Conservation (phyloP, 2,797 vertebrate species). For the Onychomys leucogaster region DNA sequence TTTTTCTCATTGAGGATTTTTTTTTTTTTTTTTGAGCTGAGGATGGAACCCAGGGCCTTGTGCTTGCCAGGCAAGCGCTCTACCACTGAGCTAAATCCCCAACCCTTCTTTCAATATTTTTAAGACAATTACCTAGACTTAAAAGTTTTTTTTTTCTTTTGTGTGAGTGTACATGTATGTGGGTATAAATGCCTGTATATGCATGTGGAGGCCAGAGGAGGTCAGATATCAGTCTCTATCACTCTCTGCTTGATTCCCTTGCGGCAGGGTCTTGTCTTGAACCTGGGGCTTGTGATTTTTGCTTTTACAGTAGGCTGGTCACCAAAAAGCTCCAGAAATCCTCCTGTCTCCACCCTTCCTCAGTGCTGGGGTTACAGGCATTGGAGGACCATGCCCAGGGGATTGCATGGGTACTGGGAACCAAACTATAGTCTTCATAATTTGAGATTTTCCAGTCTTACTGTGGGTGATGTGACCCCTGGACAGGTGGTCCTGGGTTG, state of each 20-base stretch:
- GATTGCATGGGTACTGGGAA: not conserved
- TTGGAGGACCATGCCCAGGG: not conserved
- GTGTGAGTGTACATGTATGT: not conserved
- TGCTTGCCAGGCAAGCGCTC: no score
- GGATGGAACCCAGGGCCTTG: no score
- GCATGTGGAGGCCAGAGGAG: not conserved
- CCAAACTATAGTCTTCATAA: not conserved
- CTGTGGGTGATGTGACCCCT: not conserved
- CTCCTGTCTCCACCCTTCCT: not conserved
- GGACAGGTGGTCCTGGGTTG: not conserved
- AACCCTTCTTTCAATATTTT: not conserved
- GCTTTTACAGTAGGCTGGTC: not conserved
- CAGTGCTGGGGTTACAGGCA: not conserved
- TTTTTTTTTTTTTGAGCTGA: no score
- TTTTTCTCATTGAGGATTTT: no score
- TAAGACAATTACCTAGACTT: not conserved
- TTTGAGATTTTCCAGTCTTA: not conserved
- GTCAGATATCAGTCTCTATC: not conserved
- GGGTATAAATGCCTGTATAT: not conserved
- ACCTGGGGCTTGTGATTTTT: not conserved
- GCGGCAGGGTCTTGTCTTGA: not conserved
- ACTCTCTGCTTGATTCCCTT: not conserved
- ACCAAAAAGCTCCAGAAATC: not conserved
- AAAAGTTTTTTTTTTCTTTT: not conserved
- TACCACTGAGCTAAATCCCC: no score